A percentile compares a stretch with the other conserved stretches of the same genome.
These are phyloP conservation scores for Brachyistius frenatus DNA, from an alignment of 2,113 vertebrate species.

Conservation along the genomic window DNA sequence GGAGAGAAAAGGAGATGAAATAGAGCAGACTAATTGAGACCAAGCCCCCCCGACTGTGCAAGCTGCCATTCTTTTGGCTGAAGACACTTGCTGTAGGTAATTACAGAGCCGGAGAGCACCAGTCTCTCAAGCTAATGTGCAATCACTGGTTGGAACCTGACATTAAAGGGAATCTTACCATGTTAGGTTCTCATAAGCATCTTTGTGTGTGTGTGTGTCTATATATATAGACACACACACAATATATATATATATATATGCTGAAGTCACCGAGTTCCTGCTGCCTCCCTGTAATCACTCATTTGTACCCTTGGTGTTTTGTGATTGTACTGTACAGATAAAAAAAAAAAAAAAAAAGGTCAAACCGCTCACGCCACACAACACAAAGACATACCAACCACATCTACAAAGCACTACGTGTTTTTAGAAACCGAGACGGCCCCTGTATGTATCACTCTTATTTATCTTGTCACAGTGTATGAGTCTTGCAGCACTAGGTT, in stretches of 20 bases:
- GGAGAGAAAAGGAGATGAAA: constrained; percentile 61
- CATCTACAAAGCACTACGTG: not conserved
- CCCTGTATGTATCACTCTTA: not conserved
- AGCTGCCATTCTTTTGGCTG: constrained; percentile 65
- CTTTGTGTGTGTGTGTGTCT: constrained; percentile 45
- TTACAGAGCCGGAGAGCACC: constrained; percentile 69
- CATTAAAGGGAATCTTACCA: constrained; percentile 71
- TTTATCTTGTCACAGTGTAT: constrained; percentile 11
- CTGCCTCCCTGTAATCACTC: constrained; percentile 37
- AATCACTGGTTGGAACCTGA: constrained; percentile 75
- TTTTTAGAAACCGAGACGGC: constrained; percentile 18
- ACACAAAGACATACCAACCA: not conserved
- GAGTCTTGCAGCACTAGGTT: constrained; percentile 64
- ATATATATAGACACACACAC: too few species aligned
- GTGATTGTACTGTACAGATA: constrained; percentile 7
- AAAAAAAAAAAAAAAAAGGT: not conserved
- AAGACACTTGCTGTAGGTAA: constrained; percentile 76
- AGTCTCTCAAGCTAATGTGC: constrained; percentile 77
- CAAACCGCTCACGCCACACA: not conserved
- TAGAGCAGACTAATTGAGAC: constrained; percentile 76
- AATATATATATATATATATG: constrained; percentile 28
- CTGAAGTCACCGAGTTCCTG: constrained; percentile 27
- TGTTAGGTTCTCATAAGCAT: constrained; percentile 66
- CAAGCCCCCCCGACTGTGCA: constrained; percentile 63
- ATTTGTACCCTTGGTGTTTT: constrained; percentile 21